These are phyloP conservation scores for Notospermus geniculatus DNA, from an alignment of 1,140 invertebrate genomes.

Conservation along the genomic window DNA sequence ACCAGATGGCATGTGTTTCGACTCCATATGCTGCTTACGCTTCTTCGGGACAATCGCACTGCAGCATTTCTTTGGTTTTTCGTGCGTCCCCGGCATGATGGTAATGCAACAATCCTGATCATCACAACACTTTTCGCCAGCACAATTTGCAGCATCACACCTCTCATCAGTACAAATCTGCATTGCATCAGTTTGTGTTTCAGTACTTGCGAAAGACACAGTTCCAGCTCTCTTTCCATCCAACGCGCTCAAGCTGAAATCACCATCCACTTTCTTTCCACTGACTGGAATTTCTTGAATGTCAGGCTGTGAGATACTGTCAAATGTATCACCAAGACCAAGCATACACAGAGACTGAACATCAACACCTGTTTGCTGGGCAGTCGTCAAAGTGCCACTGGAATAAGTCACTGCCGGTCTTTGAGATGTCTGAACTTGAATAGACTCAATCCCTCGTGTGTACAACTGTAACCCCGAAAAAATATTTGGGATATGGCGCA, in stretches of 20 bases:
- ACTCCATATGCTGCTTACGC: slow-evolving; percentile 46
- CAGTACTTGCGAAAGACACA: neutral
- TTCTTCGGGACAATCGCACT: slow-evolving; percentile 49
- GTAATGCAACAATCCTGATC: slow-evolving; percentile 38
- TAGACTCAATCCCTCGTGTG: neutral
- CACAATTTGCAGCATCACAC: neutral
- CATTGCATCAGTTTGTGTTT: neutral
- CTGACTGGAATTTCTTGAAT: neutral
- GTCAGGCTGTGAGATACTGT: neutral
- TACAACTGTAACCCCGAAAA: neutral
- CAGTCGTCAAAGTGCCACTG: too few relatives aligned
- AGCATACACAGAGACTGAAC: neutral
- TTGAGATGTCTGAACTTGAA: too few relatives aligned
- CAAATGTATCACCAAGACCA: neutral
- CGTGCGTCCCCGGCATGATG: slow-evolving; percentile 38
- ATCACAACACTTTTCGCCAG: slow-evolving; percentile 27
- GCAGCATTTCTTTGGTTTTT: slow-evolving; percentile 44
- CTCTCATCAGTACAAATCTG: neutral
- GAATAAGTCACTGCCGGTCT: too few relatives aligned
- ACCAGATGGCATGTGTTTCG: slow-evolving; percentile 31
- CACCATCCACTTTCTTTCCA: neutral
- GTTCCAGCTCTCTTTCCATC: neutral
- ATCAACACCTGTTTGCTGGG: too few relatives aligned
- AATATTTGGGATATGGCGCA: neutral
- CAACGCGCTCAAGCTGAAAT: too few relatives aligned